Evolutionary conservation across 2,113 vertebrate species (phyloP).

Genomic region (Hemicordylus capensis): DNA sequence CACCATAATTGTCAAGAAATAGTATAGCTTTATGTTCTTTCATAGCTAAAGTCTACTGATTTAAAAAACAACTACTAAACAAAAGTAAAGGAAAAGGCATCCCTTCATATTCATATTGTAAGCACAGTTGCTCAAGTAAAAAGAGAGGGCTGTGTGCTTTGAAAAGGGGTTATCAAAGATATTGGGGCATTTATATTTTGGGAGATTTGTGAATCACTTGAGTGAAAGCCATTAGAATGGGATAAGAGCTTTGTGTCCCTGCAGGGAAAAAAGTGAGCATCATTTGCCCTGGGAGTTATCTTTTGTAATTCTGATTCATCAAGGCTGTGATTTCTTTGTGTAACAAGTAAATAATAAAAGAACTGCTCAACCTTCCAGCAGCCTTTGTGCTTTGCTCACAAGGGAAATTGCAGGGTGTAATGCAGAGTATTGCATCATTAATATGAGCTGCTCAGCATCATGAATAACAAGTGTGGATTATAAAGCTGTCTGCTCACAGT

Average conservation of each 20-base stretch:
- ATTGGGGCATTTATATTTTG: not conserved
- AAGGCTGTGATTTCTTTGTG: conserved; percentile 47
- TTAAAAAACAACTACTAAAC: not conserved
- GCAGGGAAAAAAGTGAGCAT: conserved; percentile 20
- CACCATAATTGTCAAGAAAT: not conserved
- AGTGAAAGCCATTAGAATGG: conserved; percentile 36
- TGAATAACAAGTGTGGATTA: not conserved
- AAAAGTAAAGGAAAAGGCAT: not conserved
- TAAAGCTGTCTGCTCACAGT: not conserved
- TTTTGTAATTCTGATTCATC: conserved; percentile 50
- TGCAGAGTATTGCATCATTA: not conserved
- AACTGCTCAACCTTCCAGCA: conserved; percentile 49
- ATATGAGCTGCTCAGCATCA: not conserved
- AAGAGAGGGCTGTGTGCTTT: accelerated
- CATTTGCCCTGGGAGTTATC: conserved; percentile 26
- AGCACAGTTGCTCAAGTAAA: not conserved
- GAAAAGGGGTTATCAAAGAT: conserved; percentile 9
- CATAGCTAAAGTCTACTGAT: not conserved
- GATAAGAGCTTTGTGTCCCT: conserved; percentile 29
- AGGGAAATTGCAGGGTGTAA: conserved; percentile 12
- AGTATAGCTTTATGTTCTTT: not conserved
- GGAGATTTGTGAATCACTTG: not conserved
- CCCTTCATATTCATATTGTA: not conserved
- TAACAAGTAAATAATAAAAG: conserved; percentile 57
- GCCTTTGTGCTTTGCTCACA: conserved; percentile 9